These are phyloP conservation scores for Apoderus coryli DNA, from an alignment of 2,888 invertebrate species.

Conservation along the genomic window DNA sequence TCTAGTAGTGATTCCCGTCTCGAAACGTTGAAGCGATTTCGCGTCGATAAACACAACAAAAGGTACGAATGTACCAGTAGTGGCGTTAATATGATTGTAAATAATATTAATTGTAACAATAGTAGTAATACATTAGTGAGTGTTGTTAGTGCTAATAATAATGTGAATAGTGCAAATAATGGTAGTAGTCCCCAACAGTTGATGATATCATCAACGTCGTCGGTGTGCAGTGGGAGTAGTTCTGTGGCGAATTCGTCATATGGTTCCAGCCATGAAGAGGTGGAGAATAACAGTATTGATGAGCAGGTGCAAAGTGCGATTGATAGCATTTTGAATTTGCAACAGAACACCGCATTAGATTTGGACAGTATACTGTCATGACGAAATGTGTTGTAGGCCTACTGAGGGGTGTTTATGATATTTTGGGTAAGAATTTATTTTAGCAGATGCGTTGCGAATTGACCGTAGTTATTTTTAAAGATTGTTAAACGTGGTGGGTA, in stretches of 20 bases:
- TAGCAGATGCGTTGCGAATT: too few species aligned
- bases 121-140: slow-evolving; percentile 12
- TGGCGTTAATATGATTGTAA: too few species aligned
- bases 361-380: slow-evolving; percentile 34
- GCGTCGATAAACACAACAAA: slow-evolving; percentile 31
- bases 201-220: too few species aligned
- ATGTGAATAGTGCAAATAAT: slow-evolving; percentile 20
- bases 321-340: slow-evolving; percentile 61
- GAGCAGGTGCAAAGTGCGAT: slow-evolving; percentile 69
- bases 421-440: too few species aligned
- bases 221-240: slow-evolving; percentile 13
- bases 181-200: too few species aligned
- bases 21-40: slow-evolving; percentile 31
- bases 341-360: slow-evolving; percentile 33
- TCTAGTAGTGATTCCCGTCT: slow-evolving; percentile 29
- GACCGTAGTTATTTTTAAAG: too few species aligned
- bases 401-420: slow-evolving; percentile 15
- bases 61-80: slow-evolving; percentile 16
- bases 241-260: slow-evolving; percentile 9
- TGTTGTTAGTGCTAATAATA: slow-evolving; percentile 16
- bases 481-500: too few species aligned
- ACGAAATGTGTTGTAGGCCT: slow-evolving; percentile 23
- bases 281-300: slow-evolving; percentile 46
- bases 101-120: too few species aligned
- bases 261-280: slow-evolving; percentile 21